Evolutionary conservation across 2,113 vertebrate species (phyloP), one percentile per base, ranked within the genome.

Genomic region (Nyctibius bracteatus): DNA sequence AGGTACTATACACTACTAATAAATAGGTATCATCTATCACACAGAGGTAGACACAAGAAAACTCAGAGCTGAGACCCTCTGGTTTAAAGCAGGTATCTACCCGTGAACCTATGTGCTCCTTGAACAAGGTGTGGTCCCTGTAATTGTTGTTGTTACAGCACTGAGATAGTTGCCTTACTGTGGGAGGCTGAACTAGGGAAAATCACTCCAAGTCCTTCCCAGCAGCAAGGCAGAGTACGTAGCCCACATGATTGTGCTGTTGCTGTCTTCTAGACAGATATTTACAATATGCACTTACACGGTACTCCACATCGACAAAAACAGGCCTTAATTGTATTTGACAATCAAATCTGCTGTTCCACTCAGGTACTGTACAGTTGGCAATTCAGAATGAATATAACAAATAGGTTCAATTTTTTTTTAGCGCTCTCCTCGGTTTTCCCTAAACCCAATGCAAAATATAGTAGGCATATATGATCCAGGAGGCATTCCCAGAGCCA

Each of bases 271-370:
- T 59, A 55, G 58, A 81, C 30, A 35, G 88, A 90, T 90, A 83
- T 92, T 95, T 88, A 96, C 58, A 74, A 39, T 86, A 52, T 44
- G 19, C 67, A 59, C 71, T 94, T 90, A 93, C 22, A 41, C 1
- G 35, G 63, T 77, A 66, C 67, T 93, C 67, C 78, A 91, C 47
- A 14, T 25, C 0, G 3, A 61, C 59, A 86, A 81, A 91, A 94
- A 12, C 43, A 80, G 75, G 31, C 54, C 67, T 87, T 94, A 86
- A 92, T 78, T 86, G 57, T 61, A 63, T 92, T 91, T 92, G 57
- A 78, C 94, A 92, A 93, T 95, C 65, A 96, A 74, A 92, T 92
- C 68, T 90, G 49, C 47, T 61, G 61, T 30, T 75, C 77, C 12
- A 44, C 61, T 93, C 65, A 61, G 82, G 65, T 93, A 63, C 31